Evolutionary conservation across 1,140 invertebrate species (phyloP).

Genomic region (Lanistes nyassanus): DNA sequence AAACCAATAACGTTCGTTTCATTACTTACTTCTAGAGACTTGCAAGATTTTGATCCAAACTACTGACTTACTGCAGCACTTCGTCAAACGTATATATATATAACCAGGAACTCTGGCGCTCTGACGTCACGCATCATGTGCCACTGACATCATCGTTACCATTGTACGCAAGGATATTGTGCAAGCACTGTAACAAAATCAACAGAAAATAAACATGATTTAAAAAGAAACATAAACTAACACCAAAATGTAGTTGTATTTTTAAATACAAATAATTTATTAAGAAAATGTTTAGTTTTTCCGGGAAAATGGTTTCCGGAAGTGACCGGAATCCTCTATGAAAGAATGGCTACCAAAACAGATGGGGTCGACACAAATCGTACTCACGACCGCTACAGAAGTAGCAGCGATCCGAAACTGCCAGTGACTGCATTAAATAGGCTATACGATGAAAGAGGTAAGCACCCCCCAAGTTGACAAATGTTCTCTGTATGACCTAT

Average conservation of each 20-base stretch:
- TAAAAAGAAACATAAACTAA: background rate
- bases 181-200: conserved; percentile 4
- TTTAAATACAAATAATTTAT: background rate
- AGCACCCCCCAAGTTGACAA: background rate
- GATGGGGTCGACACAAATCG: conserved; percentile 42
- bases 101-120: conserved; percentile 3
- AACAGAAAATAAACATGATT: conserved; percentile 4
- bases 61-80: too few relatives aligned
- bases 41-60: too few relatives aligned
- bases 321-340: conserved; percentile 28
- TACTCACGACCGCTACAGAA: conserved; percentile 47
- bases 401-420: conserved; percentile 54
- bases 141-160: conserved; percentile 30
- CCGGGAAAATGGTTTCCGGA: conserved; percentile 19
- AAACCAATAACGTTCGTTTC: too few relatives aligned
- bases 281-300: background rate
- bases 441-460: conserved; percentile 43
- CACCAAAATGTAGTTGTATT: background rate
- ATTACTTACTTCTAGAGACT: too few relatives aligned
- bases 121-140: conserved; percentile 35
- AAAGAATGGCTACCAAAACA: conserved; percentile 56
- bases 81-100: conserved; percentile 18
- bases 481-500: conserved; percentile 28
- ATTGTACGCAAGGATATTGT: background rate
- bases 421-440: conserved; percentile 40